These are phyloP conservation scores for Drosophila anomelani DNA, from an alignment of 2,888 invertebrate genomes.

Conservation along the genomic window DNA sequence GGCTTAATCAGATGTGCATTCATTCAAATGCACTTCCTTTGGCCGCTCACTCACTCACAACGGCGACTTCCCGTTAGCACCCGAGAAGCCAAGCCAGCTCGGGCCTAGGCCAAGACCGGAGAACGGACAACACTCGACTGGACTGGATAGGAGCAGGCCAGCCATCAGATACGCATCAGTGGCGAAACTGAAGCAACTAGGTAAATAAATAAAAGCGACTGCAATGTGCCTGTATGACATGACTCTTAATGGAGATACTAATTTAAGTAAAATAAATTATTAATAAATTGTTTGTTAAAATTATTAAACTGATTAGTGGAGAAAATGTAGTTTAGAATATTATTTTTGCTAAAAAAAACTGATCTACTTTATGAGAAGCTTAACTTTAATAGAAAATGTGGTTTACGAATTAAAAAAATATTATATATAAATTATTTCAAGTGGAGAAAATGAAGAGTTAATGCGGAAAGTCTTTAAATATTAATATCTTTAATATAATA, in stretches of 20 bases:
- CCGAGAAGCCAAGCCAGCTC: constrained; percentile 9
- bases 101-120: constrained; percentile 13
- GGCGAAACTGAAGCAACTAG: constrained; percentile 57
- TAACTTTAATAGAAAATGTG: neutral
- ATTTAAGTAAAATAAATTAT: neutral
- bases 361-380: neutral
- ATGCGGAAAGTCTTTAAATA: neutral
- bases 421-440: neutral
- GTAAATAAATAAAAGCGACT: constrained; percentile 61
- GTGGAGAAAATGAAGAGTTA: neutral
- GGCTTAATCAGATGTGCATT: constrained; percentile 78
- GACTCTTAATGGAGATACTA: neutral
- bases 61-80: constrained; percentile 74
- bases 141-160: constrained; percentile 20
- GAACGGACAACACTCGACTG: neutral
- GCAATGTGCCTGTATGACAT: constrained; percentile 34
- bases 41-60: constrained; percentile 62
- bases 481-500: neutral
- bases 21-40: constrained; percentile 79
- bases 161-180: constrained; percentile 72
- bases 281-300: neutral
- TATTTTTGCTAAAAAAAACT: neutral
- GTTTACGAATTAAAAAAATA: neutral
- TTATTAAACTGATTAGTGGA: neutral
- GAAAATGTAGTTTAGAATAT: neutral